Evolutionary conservation across 1,140 invertebrate species (phyloP).

Genomic region (Halesus radiatus): DNA sequence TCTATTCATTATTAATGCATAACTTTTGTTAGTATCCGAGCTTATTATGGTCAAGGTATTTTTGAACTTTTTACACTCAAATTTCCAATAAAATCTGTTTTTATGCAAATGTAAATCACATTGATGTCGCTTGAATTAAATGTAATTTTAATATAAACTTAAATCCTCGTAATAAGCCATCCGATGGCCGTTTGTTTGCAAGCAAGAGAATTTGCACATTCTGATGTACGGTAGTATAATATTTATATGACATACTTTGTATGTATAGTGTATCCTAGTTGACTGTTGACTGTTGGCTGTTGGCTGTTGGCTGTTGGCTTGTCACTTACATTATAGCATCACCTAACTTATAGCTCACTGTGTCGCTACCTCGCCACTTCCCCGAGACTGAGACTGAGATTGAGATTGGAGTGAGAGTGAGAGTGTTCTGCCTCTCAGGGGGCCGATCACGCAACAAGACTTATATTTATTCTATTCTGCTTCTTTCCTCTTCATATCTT

Average conservation of each 20-base stretch:
- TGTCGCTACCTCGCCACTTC: conserved; percentile 21
- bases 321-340: conserved; percentile 48
- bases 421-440: no score
- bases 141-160: conserved; percentile 6
- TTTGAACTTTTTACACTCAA: conserved; percentile 73
- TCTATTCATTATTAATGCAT: conserved; percentile 17
- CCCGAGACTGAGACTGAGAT: background rate
- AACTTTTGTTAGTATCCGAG: conserved; percentile 61
- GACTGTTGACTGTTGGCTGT: no score
- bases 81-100: conserved; percentile 59
- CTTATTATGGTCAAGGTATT: conserved; percentile 71
- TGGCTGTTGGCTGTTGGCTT: no score
- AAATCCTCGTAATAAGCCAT: background rate
- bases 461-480: conserved; percentile 34
- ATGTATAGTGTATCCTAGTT: no score
- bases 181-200: background rate
- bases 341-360: conserved; percentile 9
- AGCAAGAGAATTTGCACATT: conserved; percentile 1
- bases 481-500: conserved; percentile 51
- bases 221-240: conserved; percentile 68
- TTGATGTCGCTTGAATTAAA: conserved; percentile 48
- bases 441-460: background rate
- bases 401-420: no score
- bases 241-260: conserved; percentile 69
- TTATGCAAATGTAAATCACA: conserved; percentile 31